phyloP scores from a whole-genome alignment of 2,113 vertebrate genomes.

The Columba janthina region DNA sequence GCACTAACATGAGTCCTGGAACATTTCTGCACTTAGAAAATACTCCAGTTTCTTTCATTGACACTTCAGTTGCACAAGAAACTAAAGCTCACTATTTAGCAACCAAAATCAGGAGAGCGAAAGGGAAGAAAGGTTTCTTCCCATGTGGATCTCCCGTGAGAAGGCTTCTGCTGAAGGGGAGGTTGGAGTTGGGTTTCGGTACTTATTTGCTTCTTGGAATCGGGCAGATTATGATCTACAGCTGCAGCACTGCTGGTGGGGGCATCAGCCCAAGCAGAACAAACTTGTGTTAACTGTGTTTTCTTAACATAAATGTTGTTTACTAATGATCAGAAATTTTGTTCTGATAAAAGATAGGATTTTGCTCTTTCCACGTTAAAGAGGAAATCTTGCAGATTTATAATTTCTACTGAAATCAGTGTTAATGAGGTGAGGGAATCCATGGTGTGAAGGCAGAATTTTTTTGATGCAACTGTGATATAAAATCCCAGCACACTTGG shows the following conservation, averaged over 20 bases:
- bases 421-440: not conserved
- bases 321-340: not conserved
- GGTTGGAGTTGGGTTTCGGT: not conserved
- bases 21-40: not conserved
- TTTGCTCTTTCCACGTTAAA: not conserved
- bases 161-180: not conserved
- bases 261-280: not conserved
- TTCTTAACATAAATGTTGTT: not conserved
- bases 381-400: not conserved
- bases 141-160: not conserved
- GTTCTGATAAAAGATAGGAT: not conserved
- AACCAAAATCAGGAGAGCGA: not conserved
- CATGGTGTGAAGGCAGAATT: not conserved
- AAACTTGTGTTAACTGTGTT: not conserved
- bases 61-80: not conserved
- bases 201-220: not conserved
- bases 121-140: not conserved
- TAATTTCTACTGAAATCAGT: not conserved
- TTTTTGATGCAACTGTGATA: not conserved
- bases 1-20: not conserved
- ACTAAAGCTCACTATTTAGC: not conserved
- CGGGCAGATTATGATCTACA: not conserved
- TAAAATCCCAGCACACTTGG: not conserved
- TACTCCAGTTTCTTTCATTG: not conserved
- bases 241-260: accelerated